phyloP scores from a whole-genome alignment of 2,888 invertebrate species.

The Elmis aenea region DNA sequence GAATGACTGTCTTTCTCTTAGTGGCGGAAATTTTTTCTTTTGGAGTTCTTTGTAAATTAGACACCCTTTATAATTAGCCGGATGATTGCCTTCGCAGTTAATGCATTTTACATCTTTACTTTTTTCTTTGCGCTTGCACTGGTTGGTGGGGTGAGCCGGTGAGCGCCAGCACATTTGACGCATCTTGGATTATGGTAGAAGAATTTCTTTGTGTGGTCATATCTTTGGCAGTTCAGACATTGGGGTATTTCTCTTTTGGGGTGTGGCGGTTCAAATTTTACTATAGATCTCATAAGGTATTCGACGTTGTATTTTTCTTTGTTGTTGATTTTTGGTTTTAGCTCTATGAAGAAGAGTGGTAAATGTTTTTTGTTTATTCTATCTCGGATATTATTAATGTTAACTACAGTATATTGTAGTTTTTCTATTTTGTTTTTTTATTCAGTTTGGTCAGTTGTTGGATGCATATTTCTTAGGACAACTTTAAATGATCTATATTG shows the following conservation, averaged over 20 bases:
- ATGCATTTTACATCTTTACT: too few species aligned
- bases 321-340: slow-evolving; percentile 2
- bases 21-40: too few species aligned
- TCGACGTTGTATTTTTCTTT: slow-evolving; percentile 7
- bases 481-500: slow-evolving; percentile 2
- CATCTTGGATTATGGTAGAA: slow-evolving; percentile 7
- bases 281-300: slow-evolving; percentile 1
- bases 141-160: slow-evolving; percentile 7
- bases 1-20: too few species aligned
- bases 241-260: slow-evolving; percentile 4
- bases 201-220: slow-evolving; percentile 9
- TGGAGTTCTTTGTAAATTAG: too few species aligned
- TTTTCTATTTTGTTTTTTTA: slow-evolving; percentile 2
- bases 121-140: slow-evolving; percentile 4
- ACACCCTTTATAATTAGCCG: too few species aligned
- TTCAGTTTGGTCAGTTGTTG: slow-evolving; percentile 1
- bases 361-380: slow-evolving; percentile 1
- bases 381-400: slow-evolving; percentile 3
- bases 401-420: slow-evolving; percentile 2
- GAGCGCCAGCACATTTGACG: slow-evolving; percentile 10
- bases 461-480: slow-evolving; percentile 4
- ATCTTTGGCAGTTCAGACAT: too few species aligned
- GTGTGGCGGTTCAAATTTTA: slow-evolving; percentile 7
- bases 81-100: too few species aligned
- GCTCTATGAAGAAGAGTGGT: slow-evolving; percentile 3